Evolutionary conservation across 2,888 invertebrate genomes (phyloP).

Genomic region (Temnothorax ravouxi): DNA sequence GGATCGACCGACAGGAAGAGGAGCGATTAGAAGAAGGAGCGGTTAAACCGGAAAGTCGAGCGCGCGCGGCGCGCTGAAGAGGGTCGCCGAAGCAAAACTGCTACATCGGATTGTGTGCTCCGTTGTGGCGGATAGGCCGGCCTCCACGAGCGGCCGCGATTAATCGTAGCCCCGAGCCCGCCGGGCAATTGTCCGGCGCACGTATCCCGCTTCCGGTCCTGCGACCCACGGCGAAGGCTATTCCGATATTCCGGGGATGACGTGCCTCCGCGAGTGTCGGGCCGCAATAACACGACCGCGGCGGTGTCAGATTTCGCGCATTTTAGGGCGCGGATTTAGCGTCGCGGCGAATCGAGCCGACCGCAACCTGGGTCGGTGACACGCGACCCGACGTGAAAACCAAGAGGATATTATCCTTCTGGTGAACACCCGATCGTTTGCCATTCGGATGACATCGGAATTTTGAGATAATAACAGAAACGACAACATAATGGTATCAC

Average conservation of each 20-base stretch:
- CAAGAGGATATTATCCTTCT: conserved; percentile 21
- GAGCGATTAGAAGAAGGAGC: conserved; percentile 77
- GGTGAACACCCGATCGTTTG: background rate
- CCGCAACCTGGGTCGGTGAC: conserved; percentile 13
- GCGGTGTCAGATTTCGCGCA: conserved; percentile 14
- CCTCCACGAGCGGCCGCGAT: conserved; percentile 66
- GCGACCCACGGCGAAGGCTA: conserved; percentile 7
- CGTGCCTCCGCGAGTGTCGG: conserved; percentile 22
- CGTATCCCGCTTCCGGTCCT: conserved; percentile 68
- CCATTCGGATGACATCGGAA: background rate
- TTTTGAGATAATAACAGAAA: conserved; percentile 1
- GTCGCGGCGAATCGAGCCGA: background rate
- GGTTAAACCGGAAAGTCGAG: conserved; percentile 82
- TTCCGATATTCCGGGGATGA: conserved; percentile 53
- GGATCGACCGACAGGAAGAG: conserved; percentile 73
- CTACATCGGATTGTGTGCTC: conserved; percentile 51
- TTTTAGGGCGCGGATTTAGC: conserved; percentile 21
- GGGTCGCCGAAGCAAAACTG: conserved; percentile 70
- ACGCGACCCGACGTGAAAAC: background rate
- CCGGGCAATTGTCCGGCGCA: conserved; percentile 68
- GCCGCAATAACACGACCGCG: background rate
- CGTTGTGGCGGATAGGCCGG: conserved; percentile 61
- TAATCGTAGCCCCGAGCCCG: conserved; percentile 56
- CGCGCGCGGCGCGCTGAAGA: conserved; percentile 64
- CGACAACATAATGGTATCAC: too few species aligned